phyloP scores from a whole-genome alignment of 37 sponge, comb jelly and placozoan species.

The Chondrosia reniformis region DNA sequence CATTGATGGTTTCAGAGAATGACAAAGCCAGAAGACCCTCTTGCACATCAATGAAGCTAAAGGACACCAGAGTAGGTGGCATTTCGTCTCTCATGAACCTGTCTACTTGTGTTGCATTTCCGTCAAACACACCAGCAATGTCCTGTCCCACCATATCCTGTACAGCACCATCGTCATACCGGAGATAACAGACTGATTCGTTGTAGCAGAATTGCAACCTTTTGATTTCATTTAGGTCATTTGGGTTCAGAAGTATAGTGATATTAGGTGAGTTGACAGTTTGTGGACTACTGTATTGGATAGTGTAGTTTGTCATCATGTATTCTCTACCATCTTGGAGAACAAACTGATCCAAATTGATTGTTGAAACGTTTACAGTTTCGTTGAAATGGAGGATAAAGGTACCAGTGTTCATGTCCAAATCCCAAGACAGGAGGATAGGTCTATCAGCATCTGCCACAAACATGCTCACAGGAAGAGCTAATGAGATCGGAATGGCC shows the following conservation, averaged over 20 bases:
- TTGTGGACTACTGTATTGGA: conserved; percentile 58
- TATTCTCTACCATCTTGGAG: conserved; percentile 57
- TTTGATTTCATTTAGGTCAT: conserved; percentile 90
- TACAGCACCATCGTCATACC: conserved; percentile 71
- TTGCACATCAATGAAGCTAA: conserved; percentile 68
- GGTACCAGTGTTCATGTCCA: conserved; percentile 80
- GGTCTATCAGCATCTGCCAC: conserved; percentile 68
- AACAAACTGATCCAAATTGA: conserved; percentile 44
- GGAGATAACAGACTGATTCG: conserved; percentile 54
- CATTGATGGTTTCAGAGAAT: conserved; percentile 81
- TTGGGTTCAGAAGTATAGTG: conserved; percentile 36
- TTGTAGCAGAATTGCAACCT: conserved; percentile 62
- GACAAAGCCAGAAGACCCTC: conserved; percentile 57
- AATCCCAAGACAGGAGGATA: conserved; percentile 60
- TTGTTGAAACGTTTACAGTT: conserved; percentile 78
- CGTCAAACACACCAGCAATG: conserved; percentile 72
- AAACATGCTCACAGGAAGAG: conserved; percentile 51
- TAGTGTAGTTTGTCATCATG: conserved; percentile 41
- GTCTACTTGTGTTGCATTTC: conserved; percentile 59
- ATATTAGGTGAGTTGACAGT: conserved; percentile 49
- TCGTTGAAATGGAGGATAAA: conserved; percentile 79
- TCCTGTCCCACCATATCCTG: conserved; percentile 77
- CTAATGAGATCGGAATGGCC: conserved; percentile 18
- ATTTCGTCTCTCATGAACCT: conserved; percentile 60
- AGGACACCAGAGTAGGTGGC: conserved; percentile 57